Evolutionary conservation across 1,140 invertebrate species (phyloP).

Genomic region (Ylistrum balloti): DNA sequence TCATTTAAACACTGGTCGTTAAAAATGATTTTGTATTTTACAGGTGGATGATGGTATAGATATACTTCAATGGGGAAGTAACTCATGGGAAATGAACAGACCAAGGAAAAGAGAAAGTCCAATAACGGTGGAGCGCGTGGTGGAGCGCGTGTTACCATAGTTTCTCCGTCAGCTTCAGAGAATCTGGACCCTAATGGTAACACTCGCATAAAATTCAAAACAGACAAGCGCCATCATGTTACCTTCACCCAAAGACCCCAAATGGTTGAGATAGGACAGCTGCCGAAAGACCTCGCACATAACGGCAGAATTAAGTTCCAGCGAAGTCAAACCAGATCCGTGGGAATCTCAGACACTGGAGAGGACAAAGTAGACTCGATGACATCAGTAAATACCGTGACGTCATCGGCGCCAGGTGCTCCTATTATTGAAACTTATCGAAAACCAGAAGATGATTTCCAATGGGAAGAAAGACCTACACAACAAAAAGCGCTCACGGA

Average conservation of each 20-base stretch:
- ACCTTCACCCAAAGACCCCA: constrained; percentile 52
- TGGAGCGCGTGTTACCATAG: constrained; percentile 29
- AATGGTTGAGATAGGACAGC: constrained; percentile 50
- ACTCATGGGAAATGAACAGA: not conserved
- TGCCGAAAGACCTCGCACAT: constrained; percentile 11
- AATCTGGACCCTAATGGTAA: not conserved
- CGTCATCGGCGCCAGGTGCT: not conserved
- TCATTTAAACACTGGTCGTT: no score
- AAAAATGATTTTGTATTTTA: not conserved
- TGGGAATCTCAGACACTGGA: not conserved
- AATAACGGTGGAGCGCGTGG: not conserved
- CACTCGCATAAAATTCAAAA: constrained; percentile 50
- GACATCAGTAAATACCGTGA: constrained; percentile 41
- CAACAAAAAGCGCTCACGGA: not conserved
- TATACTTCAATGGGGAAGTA: not conserved
- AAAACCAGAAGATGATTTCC: not conserved
- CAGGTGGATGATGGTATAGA: not conserved
- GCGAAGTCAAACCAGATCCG: not conserved
- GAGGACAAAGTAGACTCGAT: not conserved
- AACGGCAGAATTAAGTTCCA: constrained; percentile 2
- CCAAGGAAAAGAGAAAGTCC: not conserved
- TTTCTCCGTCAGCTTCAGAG: constrained; percentile 27
- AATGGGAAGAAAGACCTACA: constrained; percentile 25
- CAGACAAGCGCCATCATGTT: constrained; percentile 47
- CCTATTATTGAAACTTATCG: not conserved